Conservation (phyloP, 2,113 vertebrate genomes). For the Ia io region DNA sequence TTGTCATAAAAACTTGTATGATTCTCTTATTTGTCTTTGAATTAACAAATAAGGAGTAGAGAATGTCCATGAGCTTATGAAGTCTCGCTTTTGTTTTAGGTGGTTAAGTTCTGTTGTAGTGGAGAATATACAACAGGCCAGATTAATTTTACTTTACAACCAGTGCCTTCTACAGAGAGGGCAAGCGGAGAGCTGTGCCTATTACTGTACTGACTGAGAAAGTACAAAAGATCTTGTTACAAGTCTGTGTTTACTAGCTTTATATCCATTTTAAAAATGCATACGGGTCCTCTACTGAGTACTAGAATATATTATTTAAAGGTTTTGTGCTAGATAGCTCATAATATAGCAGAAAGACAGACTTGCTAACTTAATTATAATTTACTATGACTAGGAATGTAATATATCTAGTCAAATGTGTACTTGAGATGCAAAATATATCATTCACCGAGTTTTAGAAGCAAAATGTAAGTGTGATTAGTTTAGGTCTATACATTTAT, state of each 20-base stretch:
- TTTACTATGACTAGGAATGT: neutral
- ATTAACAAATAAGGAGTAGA: neutral
- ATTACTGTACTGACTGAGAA: neutral
- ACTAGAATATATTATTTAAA: neutral
- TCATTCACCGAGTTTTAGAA: neutral
- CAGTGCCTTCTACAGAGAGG: neutral
- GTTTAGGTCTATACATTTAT: neutral
- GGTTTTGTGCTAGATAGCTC: neutral
- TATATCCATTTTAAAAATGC: neutral
- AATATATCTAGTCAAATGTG: neutral
- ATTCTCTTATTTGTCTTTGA: neutral
- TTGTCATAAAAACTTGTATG: neutral
- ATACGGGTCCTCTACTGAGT: neutral
- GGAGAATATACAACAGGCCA: neutral
- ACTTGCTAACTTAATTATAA: neutral
- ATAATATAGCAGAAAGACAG: neutral
- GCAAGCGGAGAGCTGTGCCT: neutral
- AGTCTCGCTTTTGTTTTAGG: neutral
- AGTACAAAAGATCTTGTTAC: neutral
- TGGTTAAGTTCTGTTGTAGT: neutral
- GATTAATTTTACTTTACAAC: neutral
- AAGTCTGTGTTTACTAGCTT: neutral
- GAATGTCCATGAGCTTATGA: neutral
- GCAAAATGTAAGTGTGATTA: neutral
- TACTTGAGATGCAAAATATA: neutral